Evolutionary conservation across 2,888 invertebrate genomes (phyloP).

Genomic region (Pinctada fucata): DNA sequence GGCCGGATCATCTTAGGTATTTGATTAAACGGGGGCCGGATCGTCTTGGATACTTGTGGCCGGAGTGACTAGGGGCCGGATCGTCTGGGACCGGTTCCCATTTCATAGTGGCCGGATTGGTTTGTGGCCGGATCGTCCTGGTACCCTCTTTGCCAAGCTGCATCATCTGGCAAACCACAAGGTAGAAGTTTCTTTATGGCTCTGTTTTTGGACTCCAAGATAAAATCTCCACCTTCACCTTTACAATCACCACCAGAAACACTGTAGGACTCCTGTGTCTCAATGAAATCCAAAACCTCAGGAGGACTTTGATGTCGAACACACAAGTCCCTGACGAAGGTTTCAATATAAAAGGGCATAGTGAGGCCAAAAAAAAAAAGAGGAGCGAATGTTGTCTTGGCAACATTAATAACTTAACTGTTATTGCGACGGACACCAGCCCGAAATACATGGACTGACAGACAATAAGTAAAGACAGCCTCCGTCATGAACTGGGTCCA

Average conservation of each 20-base stretch:
- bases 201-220: no score
- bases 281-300: constrained; percentile 12
- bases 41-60: no score
- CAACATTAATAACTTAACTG: constrained; percentile 12
- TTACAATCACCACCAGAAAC: constrained; percentile 12
- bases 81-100: no score
- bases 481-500: constrained; percentile 30
- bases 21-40: no score
- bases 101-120: no score
- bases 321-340: constrained; percentile 7
- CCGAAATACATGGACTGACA: constrained; percentile 32
- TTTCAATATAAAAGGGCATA: constrained; percentile 29
- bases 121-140: no score
- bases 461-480: constrained; percentile 23
- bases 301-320: background rate
- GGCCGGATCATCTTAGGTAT: no score
- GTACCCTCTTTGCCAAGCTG: no score
- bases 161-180: no score
- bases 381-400: constrained; percentile 19
- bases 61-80: no score
- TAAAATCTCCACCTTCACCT: no score
- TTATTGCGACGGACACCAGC: constrained; percentile 34
- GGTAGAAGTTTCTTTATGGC: no score
- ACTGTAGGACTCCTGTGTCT: constrained; percentile 26
- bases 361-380: constrained; percentile 29